Evolutionary conservation across 2,113 vertebrate genomes (phyloP).

Genomic region (Phalacrocorax aristotelis): DNA sequence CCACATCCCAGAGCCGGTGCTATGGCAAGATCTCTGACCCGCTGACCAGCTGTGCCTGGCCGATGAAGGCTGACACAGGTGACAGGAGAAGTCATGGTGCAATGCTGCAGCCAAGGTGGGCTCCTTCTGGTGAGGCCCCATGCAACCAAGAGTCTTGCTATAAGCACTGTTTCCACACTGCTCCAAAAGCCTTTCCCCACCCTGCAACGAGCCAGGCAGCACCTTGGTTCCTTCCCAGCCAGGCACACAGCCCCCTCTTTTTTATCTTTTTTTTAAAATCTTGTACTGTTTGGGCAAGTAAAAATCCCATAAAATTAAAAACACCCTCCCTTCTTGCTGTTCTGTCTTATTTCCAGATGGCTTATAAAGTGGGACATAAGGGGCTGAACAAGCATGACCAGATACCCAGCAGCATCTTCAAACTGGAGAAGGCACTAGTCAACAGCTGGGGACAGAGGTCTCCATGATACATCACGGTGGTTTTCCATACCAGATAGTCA

Average conservation of each 20-base stretch:
- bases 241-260: neutral
- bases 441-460: neutral
- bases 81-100: no score
- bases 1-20: accelerated
- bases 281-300: neutral
- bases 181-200: neutral
- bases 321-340: neutral
- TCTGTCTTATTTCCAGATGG: no score
- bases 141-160: neutral
- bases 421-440: neutral
- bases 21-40: no score
- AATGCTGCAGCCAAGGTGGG: neutral
- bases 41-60: neutral
- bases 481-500: neutral
- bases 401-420: neutral
- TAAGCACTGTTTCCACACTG: accelerated
- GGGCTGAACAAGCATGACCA: neutral
- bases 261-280: neutral
- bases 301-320: neutral
- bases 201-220: neutral
- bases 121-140: neutral
- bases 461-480: accelerated
- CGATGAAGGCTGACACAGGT: neutral
- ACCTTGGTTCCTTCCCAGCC: neutral
- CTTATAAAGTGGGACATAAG: neutral